Percentiles rank a stretch among this genome's conserved stretches.
phyloP scores from a whole-genome alignment of 2,888 invertebrate genomes.

The Spicauda simplicius region DNA sequence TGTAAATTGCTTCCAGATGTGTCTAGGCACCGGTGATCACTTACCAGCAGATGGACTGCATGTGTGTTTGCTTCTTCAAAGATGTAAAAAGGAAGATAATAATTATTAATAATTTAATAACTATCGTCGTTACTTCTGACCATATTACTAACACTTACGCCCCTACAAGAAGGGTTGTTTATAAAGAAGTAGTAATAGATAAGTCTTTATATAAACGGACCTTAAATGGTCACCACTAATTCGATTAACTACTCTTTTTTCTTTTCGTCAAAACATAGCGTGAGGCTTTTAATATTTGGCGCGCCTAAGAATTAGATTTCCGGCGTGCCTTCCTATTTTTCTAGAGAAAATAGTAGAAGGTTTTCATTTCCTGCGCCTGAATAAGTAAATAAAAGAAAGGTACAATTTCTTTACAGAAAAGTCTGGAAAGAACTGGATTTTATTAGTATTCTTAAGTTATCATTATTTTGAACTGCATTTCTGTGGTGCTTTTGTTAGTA shows the following conservation, averaged over 20 bases:
- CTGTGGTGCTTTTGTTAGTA: not conserved
- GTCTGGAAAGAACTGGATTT: not conserved
- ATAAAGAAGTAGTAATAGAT: too few relatives aligned
- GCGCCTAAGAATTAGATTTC: conserved; percentile 13
- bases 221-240: not conserved
- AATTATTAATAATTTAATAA: too few relatives aligned
- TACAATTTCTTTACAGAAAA: not conserved
- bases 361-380: conserved; percentile 15
- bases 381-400: not conserved
- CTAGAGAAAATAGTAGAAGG: conserved; percentile 8
- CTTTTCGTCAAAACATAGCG: conserved; percentile 21
- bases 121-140: too few relatives aligned
- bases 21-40: too few relatives aligned
- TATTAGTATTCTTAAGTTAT: not conserved
- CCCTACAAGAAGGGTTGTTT: too few relatives aligned
- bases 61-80: too few relatives aligned
- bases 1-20: too few relatives aligned
- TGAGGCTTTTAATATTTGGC: conserved; percentile 31
- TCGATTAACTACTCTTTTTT: conserved; percentile 9
- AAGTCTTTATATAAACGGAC: conserved; percentile 21
- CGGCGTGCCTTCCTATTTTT: conserved; percentile 3
- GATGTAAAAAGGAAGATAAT: too few relatives aligned
- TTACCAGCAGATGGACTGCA: too few relatives aligned
- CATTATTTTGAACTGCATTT: not conserved
- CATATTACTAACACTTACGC: too few relatives aligned